A percentile compares a stretch with the other conserved stretches of the same genome.
phyloP scores from a whole-genome alignment of 2,113 vertebrate genomes.

The Grammomys surdaster region DNA sequence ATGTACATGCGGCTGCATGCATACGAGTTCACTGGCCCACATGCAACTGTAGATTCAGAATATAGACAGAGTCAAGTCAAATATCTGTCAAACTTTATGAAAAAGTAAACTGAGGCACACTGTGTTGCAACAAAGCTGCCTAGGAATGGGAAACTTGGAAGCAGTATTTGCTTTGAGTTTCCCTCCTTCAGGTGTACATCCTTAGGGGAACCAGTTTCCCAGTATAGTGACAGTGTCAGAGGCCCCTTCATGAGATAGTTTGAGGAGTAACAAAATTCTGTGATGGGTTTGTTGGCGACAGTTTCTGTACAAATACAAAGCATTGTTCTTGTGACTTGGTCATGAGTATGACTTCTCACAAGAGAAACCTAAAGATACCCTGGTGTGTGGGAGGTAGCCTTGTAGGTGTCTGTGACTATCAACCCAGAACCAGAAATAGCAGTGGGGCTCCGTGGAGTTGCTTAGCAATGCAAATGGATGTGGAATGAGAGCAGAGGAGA shows the following conservation, averaged over 20 bases:
- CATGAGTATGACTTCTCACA: conserved; percentile 53
- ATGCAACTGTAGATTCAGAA: background rate
- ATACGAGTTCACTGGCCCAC: background rate
- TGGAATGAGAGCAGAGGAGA: conserved; percentile 58
- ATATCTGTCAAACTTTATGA: background rate
- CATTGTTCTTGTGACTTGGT: conserved; percentile 34
- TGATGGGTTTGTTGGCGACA: background rate
- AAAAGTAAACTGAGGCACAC: background rate
- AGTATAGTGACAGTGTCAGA: background rate
- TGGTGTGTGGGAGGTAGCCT: conserved; percentile 68
- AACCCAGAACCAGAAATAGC: conserved; percentile 71
- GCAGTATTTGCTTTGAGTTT: background rate
- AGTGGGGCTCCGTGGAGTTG: conserved; percentile 70
- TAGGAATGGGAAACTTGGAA: background rate
- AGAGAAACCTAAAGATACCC: conserved; percentile 70
- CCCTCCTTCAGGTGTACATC: accelerated
- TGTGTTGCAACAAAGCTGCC: background rate
- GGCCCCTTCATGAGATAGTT: background rate
- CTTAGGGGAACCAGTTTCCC: background rate
- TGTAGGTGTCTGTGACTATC: conserved; percentile 79
- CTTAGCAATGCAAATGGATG: conserved; percentile 76
- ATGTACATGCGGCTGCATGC: no score
- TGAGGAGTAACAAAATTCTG: background rate
- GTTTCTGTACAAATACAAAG: background rate
- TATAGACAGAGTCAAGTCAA: background rate